Evolutionary conservation across 2,797 vertebrate genomes (phyloP), one percentile per base, ranked within the genome.

Genomic region (Denticeps clupeoides): DNA sequence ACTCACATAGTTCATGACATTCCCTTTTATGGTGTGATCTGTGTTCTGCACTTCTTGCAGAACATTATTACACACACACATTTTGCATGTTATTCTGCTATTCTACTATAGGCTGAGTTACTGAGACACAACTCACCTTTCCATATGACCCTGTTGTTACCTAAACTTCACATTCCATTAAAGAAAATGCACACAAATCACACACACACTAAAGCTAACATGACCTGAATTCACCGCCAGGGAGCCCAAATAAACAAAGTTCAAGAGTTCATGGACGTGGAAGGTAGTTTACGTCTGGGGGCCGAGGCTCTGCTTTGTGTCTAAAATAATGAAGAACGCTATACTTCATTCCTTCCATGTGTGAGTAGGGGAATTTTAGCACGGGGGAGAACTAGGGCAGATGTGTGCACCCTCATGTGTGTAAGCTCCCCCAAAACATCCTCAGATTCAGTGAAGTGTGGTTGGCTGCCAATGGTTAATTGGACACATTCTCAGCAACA

Each of bases 301-400:
- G 27, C 8, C 4, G 16, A 8, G 27, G 8, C 2, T 15, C 1
- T 21, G 15, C 9, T 43, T 3, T 9, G 10, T 24, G 13, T 27
- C 12, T 49, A 37, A 49, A 56, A 49, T 49, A 53, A 49, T 46
- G 24, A 46, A 45, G 37, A 35, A 25, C 28, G 3, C 24, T 37
- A 57, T 28, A 11, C 41, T 33, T 44, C 47, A 45, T 43, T 37
- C 44, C 25, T 40, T 28, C 5, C n/a, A n/a, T 41, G 47, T 55
- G 42, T 41, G 41, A 26, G 26, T 21, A 16, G 44, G 24, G 26
- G 24, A 41, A 26, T 2, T 24, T 7, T 12, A 10, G 25, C n/a
- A 26, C 13, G 45, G 23, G 6, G 27, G 23, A 21, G 10, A 47
- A 44, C 4, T 12, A 21, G 22, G 16, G 16, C 5, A 18, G 27